Conservation (phyloP, 2,113 vertebrate species). For the Alethe diademata region DNA sequence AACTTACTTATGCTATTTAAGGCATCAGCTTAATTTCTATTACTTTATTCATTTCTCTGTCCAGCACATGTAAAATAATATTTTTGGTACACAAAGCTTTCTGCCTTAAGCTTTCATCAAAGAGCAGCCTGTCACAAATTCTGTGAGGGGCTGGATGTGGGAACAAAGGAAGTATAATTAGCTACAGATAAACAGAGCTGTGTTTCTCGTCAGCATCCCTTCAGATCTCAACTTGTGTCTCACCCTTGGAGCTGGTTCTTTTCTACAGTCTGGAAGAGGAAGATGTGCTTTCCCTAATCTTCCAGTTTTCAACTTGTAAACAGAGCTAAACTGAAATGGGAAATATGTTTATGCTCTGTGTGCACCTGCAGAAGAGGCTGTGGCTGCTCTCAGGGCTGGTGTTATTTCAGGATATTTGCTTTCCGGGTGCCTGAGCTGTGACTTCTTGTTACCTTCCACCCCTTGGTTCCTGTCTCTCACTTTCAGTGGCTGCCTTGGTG, state of each 20-base stretch:
- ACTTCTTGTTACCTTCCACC: neutral
- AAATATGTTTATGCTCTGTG: neutral
- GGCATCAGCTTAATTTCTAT: neutral
- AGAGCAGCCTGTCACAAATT: slow-evolving; percentile 36
- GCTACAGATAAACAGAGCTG: slow-evolving; percentile 44
- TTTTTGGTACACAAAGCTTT: neutral
- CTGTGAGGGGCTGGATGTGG: neutral
- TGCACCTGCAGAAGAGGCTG: slow-evolving; percentile 29
- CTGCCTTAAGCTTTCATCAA: slow-evolving; percentile 11
- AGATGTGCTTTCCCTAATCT: neutral
- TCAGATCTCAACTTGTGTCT: neutral
- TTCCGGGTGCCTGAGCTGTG: neutral
- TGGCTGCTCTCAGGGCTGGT: neutral
- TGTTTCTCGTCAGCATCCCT: neutral
- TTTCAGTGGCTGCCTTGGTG: neutral
- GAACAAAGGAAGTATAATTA: slow-evolving; percentile 60
- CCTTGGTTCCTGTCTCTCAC: neutral
- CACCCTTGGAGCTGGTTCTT: neutral
- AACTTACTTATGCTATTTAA: neutral
- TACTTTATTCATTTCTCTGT: neutral
- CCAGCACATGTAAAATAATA: neutral
- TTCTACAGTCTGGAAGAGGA: neutral
- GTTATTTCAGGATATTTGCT: slow-evolving; percentile 1
- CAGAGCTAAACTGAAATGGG: neutral
- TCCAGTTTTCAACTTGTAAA: neutral